phyloP scores from a whole-genome alignment of 2,797 vertebrate species.

The Sphaeramia orbicularis region DNA sequence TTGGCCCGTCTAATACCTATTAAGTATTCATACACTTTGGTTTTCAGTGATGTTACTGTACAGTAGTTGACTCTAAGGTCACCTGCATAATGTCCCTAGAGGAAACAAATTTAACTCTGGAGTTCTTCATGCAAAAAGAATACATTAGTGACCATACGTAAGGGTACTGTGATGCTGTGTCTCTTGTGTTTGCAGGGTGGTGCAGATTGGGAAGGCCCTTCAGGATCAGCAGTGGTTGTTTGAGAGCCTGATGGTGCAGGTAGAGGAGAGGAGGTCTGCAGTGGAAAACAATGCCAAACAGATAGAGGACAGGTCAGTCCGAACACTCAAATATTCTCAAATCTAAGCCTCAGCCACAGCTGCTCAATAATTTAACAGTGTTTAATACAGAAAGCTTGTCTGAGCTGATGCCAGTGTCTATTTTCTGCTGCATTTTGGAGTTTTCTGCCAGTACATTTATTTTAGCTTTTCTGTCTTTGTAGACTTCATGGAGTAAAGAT shows the following conservation, averaged over 20 bases:
- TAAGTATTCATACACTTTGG: slow-evolving; percentile 76
- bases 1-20: slow-evolving; percentile 69
- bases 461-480: slow-evolving; percentile 59
- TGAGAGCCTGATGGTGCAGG: slow-evolving; percentile 84
- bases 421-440: slow-evolving; percentile 34
- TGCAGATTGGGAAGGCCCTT: slow-evolving; percentile 85
- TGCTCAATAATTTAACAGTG: slow-evolving; percentile 28
- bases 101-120: slow-evolving; percentile 65
- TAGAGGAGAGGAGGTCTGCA: slow-evolving; percentile 85
- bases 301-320: slow-evolving; percentile 85
- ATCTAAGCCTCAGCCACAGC: slow-evolving; percentile 27
- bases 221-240: slow-evolving; percentile 88
- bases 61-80: slow-evolving; percentile 73
- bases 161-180: slow-evolving; percentile 37
- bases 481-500: slow-evolving; percentile 96
- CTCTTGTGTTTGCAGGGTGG: slow-evolving; percentile 73
- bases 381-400: slow-evolving; percentile 24
- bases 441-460: slow-evolving; percentile 45
- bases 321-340: background rate
- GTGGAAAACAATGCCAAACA: slow-evolving; percentile 87
- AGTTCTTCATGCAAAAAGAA: slow-evolving; percentile 51
- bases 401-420: slow-evolving; percentile 13
- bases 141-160: slow-evolving; percentile 61
- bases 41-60: slow-evolving; percentile 70
- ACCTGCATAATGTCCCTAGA: slow-evolving; percentile 72